A percentile compares a stretch with the other conserved stretches of the same genome.
phyloP scores from a whole-genome alignment of 1,140 invertebrate species.

The Drosophila grimshawi region DNA sequence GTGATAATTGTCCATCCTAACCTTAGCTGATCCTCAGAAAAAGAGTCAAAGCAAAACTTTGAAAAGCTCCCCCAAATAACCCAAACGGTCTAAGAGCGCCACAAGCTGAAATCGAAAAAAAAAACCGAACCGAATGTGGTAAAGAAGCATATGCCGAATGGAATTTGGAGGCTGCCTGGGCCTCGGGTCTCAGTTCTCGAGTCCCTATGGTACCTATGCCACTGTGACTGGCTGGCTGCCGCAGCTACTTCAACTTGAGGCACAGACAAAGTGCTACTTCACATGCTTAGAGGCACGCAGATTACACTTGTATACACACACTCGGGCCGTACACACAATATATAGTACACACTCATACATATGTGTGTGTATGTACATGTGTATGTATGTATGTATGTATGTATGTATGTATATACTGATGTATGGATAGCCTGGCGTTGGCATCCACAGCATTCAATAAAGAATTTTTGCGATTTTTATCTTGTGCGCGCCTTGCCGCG shows the following conservation, averaged over 20 bases:
- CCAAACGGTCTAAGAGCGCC: background rate
- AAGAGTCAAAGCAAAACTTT: background rate
- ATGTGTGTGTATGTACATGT: slow-evolving; percentile 1
- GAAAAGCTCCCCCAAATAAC: background rate
- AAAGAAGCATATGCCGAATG: slow-evolving; percentile 20
- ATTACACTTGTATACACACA: slow-evolving; percentile 59
- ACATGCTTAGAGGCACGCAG: slow-evolving; percentile 66
- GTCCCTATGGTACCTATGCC: background rate
- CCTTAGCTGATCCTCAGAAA: background rate
- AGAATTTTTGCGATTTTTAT: slow-evolving; percentile 83
- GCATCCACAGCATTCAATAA: slow-evolving; percentile 81
- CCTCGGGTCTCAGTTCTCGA: slow-evolving; percentile 1
- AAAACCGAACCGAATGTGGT: background rate
- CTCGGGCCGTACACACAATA: slow-evolving; percentile 18
- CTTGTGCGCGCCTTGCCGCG: slow-evolving; percentile 47
- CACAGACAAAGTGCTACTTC: slow-evolving; percentile 75
- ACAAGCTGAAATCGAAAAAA: background rate
- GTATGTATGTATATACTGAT: slow-evolving; percentile 12
- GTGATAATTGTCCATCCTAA: no score
- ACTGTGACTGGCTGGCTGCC: slow-evolving; percentile 28
- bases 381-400: background rate
- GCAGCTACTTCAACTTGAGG: slow-evolving; percentile 63
- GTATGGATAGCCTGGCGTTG: slow-evolving; percentile 53
- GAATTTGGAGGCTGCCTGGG: slow-evolving; percentile 10
- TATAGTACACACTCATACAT: no score